phyloP scores from a whole-genome alignment of 2,113 vertebrate genomes.

The Colossoma macropomum region DNA sequence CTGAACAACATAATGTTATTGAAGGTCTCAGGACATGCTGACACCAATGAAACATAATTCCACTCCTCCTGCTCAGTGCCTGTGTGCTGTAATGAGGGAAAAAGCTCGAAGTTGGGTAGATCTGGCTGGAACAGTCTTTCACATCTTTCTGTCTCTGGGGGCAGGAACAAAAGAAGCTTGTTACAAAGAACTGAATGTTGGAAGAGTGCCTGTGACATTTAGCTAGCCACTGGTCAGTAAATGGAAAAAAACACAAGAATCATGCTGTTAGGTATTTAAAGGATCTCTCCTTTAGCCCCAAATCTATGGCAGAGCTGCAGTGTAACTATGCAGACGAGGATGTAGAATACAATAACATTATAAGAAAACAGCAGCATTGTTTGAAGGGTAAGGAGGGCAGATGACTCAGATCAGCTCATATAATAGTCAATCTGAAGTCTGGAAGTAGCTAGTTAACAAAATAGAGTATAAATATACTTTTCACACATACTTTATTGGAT shows the following conservation, averaged over 20 bases:
- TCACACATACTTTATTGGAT: too few relatives aligned
- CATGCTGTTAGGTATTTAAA: neutral
- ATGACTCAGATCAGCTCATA: too few relatives aligned
- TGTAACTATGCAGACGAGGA: too few relatives aligned
- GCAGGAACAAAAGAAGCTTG: constrained; percentile 46
- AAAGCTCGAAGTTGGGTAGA: neutral
- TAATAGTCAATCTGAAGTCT: too few relatives aligned
- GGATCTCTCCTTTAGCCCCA: neutral
- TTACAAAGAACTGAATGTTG: constrained; percentile 27
- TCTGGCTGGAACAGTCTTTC: neutral
- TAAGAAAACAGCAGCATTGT: too few relatives aligned
- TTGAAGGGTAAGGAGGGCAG: too few relatives aligned
- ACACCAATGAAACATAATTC: neutral
- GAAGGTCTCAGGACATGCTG: neutral
- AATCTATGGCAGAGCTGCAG: too few relatives aligned
- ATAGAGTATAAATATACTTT: too few relatives aligned
- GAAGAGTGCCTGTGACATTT: constrained; percentile 26
- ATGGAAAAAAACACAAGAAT: neutral
- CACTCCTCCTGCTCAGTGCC: neutral
- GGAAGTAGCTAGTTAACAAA: too few relatives aligned
- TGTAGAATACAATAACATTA: too few relatives aligned
- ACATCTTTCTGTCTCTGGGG: neutral
- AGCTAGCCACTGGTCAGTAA: constrained; percentile 2
- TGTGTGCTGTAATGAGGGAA: neutral
- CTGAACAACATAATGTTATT: neutral